Evolutionary conservation across 2,797 vertebrate genomes (phyloP), one percentile per base, ranked within the genome.

Genomic region (Enteromius afrohamiltoni): DNA sequence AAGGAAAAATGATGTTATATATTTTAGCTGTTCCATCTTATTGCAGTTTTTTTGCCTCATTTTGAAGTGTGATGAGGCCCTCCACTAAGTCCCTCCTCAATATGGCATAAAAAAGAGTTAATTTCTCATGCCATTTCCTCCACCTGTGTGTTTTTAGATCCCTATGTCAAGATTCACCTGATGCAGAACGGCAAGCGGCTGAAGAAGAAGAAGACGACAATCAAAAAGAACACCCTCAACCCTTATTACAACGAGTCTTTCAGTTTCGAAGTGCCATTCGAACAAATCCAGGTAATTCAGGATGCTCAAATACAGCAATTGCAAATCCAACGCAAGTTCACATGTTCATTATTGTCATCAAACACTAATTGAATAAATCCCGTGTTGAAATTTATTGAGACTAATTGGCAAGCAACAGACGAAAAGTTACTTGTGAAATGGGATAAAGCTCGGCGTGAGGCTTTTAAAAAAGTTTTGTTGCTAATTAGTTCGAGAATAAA

Each of bases 181-280:
- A 99, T 99, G 98, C 98, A 99, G 91, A 99, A 99, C 0, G 98
- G 98, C 78, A 99, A 99, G 93, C 95, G 98, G 85, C 96, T 99
- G 95, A 99, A 99, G 95, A 99, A 99, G 95, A 99, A 99, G 95
- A 99, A 99, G 96, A 99, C 98, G 86, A 99, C 98, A 88, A 99
- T 99, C 95, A 99, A 99, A 92, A 99, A 99, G 95, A 99, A 99
- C 92, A 99, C 98, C 76, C 98, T 99, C 84, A 99, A 99, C 93
- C 98, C 98, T 87, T 99, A 99, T 92, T 99, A 99, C 95, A 99
- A 99, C 0, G 98, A 99, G 93, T 99, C 98, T 83, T 99, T 99
- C 94, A 99, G 98, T 94, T 99, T 99, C 91, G 98, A 99, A 96
- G 98, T 99, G 93, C 98, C 98, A 26, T 99, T 99, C 53, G 98